Evolutionary conservation across 2,797 vertebrate genomes (phyloP).

Genomic region (Fistularia tabacaria): DNA sequence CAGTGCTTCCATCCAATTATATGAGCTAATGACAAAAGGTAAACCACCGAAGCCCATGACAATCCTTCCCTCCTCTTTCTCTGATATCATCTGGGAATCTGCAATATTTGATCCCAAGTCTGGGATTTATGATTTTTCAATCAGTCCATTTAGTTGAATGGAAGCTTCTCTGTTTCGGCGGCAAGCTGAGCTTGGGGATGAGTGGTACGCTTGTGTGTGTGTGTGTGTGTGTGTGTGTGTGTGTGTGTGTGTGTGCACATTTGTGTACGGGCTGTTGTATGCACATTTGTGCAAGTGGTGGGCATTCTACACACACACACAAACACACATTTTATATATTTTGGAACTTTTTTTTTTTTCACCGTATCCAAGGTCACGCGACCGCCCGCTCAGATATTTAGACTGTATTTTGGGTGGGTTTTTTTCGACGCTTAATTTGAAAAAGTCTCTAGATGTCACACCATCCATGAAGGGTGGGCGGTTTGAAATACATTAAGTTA

Average conservation of each 20-base stretch:
- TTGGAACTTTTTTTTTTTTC: constrained; percentile 16
- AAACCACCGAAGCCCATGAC: constrained; percentile 42
- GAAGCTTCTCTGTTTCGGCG: no score
- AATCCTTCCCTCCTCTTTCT: constrained; percentile 44
- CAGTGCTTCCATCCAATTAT: constrained; percentile 68
- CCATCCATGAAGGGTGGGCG: constrained; percentile 34
- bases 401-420: constrained; percentile 16
- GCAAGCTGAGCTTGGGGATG: background rate
- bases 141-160: constrained; percentile 9
- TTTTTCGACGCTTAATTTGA: constrained; percentile 22
- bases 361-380: constrained; percentile 4
- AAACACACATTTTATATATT: constrained; percentile 32
- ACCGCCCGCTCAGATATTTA: constrained; percentile 38
- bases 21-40: constrained; percentile 51
- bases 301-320: background rate
- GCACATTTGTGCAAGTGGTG: constrained; percentile 4
- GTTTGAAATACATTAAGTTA: constrained; percentile 60
- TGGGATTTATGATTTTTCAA: background rate
- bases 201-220: constrained; percentile 20
- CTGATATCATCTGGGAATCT: constrained; percentile 14
- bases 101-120: constrained; percentile 35
- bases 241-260: no score
- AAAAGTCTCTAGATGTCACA: constrained; percentile 41
- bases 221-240: constrained; percentile 4
- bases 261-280: no score